Conservation (phyloP, 1,140 invertebrate genomes). For the Zaprionus davidi region DNA sequence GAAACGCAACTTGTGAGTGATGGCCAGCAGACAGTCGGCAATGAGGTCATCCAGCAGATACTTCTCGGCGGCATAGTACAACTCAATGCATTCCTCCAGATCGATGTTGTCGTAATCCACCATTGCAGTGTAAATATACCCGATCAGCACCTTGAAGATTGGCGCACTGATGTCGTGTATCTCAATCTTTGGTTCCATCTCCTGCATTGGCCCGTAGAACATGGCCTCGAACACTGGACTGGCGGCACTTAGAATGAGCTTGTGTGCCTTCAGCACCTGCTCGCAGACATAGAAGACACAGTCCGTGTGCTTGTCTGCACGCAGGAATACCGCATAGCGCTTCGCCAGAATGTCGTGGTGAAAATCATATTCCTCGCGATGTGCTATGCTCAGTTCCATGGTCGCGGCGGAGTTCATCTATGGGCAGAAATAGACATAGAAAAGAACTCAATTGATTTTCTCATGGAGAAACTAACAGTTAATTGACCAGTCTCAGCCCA, state of each 20-base stretch:
- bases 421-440: conserved; percentile 3
- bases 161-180: conserved; percentile 77
- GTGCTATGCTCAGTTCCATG: conserved; percentile 43
- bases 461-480: conserved; percentile 18
- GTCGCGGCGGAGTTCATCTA: conserved; percentile 54
- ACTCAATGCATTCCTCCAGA: conserved; percentile 73
- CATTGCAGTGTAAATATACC: conserved; percentile 71
- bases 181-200: conserved; percentile 75
- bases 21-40: conserved; percentile 56
- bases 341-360: conserved; percentile 45
- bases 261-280: conserved; percentile 85
- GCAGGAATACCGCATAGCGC: conserved; percentile 72
- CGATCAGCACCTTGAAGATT: conserved; percentile 70
- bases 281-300: conserved; percentile 76
- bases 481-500: background rate
- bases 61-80: conserved; percentile 83
- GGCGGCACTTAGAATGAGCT: conserved; percentile 88
- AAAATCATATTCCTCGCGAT: conserved; percentile 52
- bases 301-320: conserved; percentile 69
- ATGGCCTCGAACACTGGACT: conserved; percentile 92
- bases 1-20: conserved; percentile 72
- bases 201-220: conserved; percentile 88
- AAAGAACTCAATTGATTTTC: conserved; percentile 34
- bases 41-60: conserved; percentile 77
- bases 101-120: conserved; percentile 63